Base-by-base conservation (phyloP, 2,797 vertebrate genomes). In the Megaceryle alcyon region DNA sequence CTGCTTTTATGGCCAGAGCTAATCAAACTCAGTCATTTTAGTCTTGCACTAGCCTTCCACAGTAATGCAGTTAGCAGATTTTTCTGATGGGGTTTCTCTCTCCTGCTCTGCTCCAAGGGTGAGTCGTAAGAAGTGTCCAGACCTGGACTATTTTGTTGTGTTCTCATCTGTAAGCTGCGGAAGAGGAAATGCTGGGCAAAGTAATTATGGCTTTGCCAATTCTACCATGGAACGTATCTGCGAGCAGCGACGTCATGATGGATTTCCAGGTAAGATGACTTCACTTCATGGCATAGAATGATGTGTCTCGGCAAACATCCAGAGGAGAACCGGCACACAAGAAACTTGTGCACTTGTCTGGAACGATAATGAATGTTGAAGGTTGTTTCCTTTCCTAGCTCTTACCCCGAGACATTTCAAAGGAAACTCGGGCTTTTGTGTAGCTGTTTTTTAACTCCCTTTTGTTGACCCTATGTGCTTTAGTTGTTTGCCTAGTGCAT, bases 101-200 rank as follows among this genome's bases (percentile, higher is more conserved):
- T 81, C 12, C 56, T 92, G 5, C 44, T 60, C n/a, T 68, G 49
- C 84, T 89, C 35, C 12, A 97, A 99, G 99, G 96, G 98, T 98
- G 87, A 99, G 98, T 33, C 98, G 99, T 82, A 97, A 98, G 77
- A 96, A 96, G 22, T 99, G 99, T 86, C 98, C 98, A 2, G 98
- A 99, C 77, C 98, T 99, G 93, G 98, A 98, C 95, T 98, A 99
- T 96, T 99, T 99, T 14, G 99, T 99, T 94, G 98, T 96, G 68
- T 99, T 99, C 98, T 99, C 99, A 49, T 99, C 99, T 0, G 99
- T 99, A 97, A 99, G 99, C 98, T 99, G 99, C 7, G 99, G 99
- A 57, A 99, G 98, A 43, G 99, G 99, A 86, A 99, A 99, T 4
- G 98, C 98, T 0, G 99, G 99, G 37, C 99, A 99, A 92, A 99